Evolutionary conservation across 2,797 vertebrate genomes (phyloP).

Genomic region (Nasua narica): DNA sequence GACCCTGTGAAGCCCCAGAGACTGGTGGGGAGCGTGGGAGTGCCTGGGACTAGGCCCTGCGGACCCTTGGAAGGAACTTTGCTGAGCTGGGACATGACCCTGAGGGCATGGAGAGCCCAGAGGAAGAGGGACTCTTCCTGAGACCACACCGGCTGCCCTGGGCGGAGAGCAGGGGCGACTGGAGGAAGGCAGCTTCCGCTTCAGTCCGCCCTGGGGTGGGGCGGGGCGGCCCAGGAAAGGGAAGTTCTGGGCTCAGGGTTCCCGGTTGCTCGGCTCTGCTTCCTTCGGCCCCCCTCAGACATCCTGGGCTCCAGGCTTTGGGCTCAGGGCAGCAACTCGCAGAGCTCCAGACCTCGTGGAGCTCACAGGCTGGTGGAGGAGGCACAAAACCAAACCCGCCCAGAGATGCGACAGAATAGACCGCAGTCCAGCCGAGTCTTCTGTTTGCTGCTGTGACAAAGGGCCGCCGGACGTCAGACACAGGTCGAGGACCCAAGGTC

Average conservation of each 20-base stretch:
- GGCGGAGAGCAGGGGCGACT: too few species aligned
- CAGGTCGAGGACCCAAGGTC: too few species aligned
- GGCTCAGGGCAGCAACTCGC: neutral
- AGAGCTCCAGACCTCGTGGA: neutral
- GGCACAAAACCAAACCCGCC: neutral
- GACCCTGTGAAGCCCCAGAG: neutral
- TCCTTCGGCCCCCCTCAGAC: fast-evolving
- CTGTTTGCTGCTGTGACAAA: neutral
- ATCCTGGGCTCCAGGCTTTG: neutral
- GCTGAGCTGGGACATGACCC: too few species aligned
- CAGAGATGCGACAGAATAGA: neutral
- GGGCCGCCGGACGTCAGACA: neutral
- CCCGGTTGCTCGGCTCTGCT: neutral
- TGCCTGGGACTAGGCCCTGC: neutral
- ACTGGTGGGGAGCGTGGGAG: neutral
- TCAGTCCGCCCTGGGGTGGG: fast-evolving
- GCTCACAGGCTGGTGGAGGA: neutral
- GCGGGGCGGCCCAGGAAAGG: too few species aligned
- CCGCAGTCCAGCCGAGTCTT: neutral
- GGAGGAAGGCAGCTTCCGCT: neutral
- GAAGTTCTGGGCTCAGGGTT: neutral
- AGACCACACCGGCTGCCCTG: fast-evolving
- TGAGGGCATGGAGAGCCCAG: neutral
- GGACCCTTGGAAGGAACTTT: neutral
- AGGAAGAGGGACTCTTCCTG: fast-evolving